Evolutionary conservation across 2,113 vertebrate species (phyloP), one percentile per base, ranked within the genome.

Genomic region (Penelope pileata): DNA sequence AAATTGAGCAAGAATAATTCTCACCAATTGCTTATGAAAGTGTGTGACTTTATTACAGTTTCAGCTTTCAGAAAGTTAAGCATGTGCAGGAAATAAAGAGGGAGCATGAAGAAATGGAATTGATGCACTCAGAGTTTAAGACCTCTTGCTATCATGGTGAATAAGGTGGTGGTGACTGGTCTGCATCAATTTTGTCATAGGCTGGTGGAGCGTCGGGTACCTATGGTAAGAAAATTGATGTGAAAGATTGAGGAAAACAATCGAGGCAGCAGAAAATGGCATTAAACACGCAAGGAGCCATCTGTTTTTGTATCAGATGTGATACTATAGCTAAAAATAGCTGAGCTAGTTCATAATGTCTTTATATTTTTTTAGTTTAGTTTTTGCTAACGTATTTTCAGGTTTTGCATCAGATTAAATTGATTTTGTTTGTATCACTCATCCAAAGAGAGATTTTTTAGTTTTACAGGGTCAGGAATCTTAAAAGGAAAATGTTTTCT

Each of bases 141-240:
- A 30, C 86, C 16, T 36, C 32, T 2, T 40, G 22, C 60, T 63
- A 74, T 99, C 96, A 99, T 42, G 98, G 98, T 32, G 98, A 98
- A 69, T 99, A 99, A 29, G 99, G 98, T 59, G 99, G 99, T 89
- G 98, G 99, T 77, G 97, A 95, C 9, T 93, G 97, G 24, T 98
- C 98, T 48, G 96, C 83, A 64, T 97, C 96, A 76, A 99, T 95
- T 98, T 99, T 99, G 69, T 99, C 99, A 79, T 99, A 99, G 77
- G 99, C 98, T 80, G 99, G 99, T 58, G 99, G 99, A 79, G 99
- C 99, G 69, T 98, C 98, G 11, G 99, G 98, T 86, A 98, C 93
- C 99, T 99, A 66, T 70, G 60, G 86, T 66, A 86, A 87, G 18
- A 97, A 88, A 95, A 86, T 40, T 9, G 2, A 3, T 82, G 16